Percentiles rank a stretch among this genome's conserved stretches.
Conservation (phyloP, 2,888 invertebrate genomes). For the Pheosia gnoma region DNA sequence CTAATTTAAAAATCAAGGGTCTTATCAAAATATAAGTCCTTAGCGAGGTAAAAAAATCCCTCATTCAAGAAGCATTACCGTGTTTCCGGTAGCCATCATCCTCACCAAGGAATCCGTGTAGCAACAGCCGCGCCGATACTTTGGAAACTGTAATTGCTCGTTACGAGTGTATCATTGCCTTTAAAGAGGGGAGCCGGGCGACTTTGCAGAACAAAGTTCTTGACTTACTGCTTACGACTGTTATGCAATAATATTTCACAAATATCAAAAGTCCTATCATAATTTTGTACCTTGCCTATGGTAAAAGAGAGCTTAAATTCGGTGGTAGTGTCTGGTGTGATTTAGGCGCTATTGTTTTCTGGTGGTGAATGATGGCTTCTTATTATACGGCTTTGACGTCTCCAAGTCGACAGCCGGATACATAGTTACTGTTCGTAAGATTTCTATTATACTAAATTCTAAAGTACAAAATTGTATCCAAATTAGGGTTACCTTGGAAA, state of each 20-base stretch:
- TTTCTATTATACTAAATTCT: background rate
- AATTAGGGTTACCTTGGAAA: no score
- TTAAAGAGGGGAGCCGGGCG: slow-evolving; percentile 32
- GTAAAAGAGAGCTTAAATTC: background rate
- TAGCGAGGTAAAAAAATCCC: background rate
- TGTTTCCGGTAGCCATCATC: background rate
- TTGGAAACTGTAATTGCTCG: slow-evolving; percentile 47
- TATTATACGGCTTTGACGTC: slow-evolving; percentile 4
- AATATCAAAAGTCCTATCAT: background rate
- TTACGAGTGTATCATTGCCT: slow-evolving; percentile 46
- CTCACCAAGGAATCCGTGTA: slow-evolving; percentile 8
- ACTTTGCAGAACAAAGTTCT: slow-evolving; percentile 18
- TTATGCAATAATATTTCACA: slow-evolving; percentile 9
- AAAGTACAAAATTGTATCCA: background rate
- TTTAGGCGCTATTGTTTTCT: background rate
- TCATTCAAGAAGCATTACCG: slow-evolving; percentile 1
- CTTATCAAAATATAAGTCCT: no score
- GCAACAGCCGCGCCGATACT: slow-evolving; percentile 27
- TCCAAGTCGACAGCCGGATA: background rate
- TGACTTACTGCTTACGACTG: slow-evolving; percentile 26
- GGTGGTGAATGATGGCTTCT: background rate
- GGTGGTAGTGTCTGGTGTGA: background rate
- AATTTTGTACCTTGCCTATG: background rate
- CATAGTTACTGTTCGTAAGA: background rate
- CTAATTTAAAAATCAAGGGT: no score